phyloP scores from a whole-genome alignment of 2,888 invertebrate genomes.

The Cactoblastis cactorum region DNA sequence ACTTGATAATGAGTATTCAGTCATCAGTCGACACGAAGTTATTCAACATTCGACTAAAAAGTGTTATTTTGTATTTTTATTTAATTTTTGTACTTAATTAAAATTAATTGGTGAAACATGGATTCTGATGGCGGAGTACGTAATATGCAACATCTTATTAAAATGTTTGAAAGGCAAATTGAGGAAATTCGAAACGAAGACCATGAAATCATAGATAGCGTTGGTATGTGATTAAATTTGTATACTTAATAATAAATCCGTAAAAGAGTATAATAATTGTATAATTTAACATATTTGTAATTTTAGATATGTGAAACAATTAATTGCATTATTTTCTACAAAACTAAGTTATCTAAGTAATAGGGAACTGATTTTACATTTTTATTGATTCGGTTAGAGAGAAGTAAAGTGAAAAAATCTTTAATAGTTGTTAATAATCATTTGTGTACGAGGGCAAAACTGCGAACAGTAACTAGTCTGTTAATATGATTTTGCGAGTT shows the following conservation, averaged over 20 bases:
- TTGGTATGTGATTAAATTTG: neutral
- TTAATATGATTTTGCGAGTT: too few relatives aligned
- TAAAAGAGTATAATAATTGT: neutral
- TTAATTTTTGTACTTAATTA: neutral
- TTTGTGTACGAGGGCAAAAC: too few relatives aligned
- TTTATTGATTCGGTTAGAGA: too few relatives aligned
- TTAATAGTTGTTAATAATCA: too few relatives aligned
- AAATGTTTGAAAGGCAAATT: constrained; percentile 58
- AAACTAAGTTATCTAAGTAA: too few relatives aligned
- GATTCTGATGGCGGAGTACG: constrained; percentile 21
- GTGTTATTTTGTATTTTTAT: neutral
- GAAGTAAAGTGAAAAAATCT: too few relatives aligned
- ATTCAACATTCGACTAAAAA: neutral
- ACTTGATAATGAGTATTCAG: constrained; percentile 45
- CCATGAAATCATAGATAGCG: neutral
- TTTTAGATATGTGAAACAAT: too few relatives aligned
- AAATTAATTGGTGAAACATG: constrained; percentile 32
- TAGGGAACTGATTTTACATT: too few relatives aligned
- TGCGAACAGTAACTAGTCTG: too few relatives aligned
- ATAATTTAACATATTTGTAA: too few relatives aligned
- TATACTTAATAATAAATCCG: neutral
- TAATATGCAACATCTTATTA: constrained; percentile 57
- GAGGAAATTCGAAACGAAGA: constrained; percentile 20
- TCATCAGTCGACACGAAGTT: constrained; percentile 30
- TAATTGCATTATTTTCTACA: too few relatives aligned